phyloP scores from a whole-genome alignment of 2,888 invertebrate genomes.

The Allophyes oxyacanthae region DNA sequence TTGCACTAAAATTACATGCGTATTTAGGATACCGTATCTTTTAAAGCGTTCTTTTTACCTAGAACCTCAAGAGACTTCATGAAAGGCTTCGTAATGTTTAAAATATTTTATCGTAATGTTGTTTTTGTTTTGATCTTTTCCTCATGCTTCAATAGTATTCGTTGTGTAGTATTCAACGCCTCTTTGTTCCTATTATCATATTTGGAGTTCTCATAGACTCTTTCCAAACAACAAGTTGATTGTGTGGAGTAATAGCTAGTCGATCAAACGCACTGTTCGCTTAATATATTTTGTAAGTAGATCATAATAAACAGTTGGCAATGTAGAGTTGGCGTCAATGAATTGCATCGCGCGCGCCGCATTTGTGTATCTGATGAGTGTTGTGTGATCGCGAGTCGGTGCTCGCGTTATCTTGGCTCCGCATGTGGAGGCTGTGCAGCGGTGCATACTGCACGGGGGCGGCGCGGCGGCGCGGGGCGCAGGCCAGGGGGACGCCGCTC shows the following conservation, averaged over 20 bases:
- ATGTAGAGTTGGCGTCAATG: slow-evolving; percentile 81
- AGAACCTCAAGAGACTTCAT: slow-evolving; percentile 37
- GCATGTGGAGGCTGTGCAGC: slow-evolving; percentile 83
- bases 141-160: slow-evolving; percentile 24
- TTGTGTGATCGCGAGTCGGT: slow-evolving; percentile 66
- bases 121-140: slow-evolving; percentile 32
- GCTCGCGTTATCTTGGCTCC: slow-evolving; percentile 72
- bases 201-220: slow-evolving; percentile 32
- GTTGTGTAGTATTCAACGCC: slow-evolving; percentile 44
- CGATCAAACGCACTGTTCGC: slow-evolving; percentile 18
- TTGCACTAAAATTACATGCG: slow-evolving; percentile 57
- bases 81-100: slow-evolving; percentile 50
- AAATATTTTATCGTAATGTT: slow-evolving; percentile 47
- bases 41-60: slow-evolving; percentile 35
- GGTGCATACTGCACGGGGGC: slow-evolving; percentile 79
- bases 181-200: slow-evolving; percentile 43
- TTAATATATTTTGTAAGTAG: slow-evolving; percentile 47
- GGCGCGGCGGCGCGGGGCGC: slow-evolving; percentile 56
- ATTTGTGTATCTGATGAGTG: slow-evolving; percentile 67
- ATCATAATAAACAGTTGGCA: slow-evolving; percentile 75
- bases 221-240: slow-evolving; percentile 37
- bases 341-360: slow-evolving; percentile 70
- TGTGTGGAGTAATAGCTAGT: slow-evolving; percentile 29
- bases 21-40: slow-evolving; percentile 42
- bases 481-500: slow-evolving; percentile 61